Evolutionary conservation across 2,888 invertebrate genomes (phyloP).

Genomic region (Julus scanicus): DNA sequence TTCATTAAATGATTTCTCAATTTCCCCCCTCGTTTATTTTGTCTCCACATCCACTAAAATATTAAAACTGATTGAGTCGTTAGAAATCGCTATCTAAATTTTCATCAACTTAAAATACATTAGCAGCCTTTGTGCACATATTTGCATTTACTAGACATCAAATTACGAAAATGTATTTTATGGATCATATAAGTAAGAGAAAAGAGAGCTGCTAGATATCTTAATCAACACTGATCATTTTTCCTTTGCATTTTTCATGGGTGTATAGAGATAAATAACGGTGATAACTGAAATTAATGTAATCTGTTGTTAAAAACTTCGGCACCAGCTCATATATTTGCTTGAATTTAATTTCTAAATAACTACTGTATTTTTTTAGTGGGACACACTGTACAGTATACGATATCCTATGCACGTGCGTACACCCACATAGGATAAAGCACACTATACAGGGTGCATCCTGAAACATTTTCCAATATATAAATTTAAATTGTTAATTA

Average conservation of each 20-base stretch:
- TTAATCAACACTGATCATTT: not conserved
- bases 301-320: too few relatives aligned
- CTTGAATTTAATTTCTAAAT: too few relatives aligned
- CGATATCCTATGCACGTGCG: too few relatives aligned
- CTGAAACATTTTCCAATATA: too few relatives aligned
- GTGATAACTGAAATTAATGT: not conserved
- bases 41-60: not conserved
- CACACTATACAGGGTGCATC: too few relatives aligned
- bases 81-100: constrained; percentile 17
- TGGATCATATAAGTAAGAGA: not conserved
- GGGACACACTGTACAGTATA: too few relatives aligned
- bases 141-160: constrained; percentile 36
- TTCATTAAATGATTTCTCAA: constrained; percentile 43
- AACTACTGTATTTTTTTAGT: too few relatives aligned
- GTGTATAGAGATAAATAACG: not conserved
- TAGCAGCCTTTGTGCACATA: constrained; percentile 40
- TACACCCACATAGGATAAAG: too few relatives aligned
- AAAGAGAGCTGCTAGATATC: not conserved
- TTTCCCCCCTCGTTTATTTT: constrained; percentile 37
- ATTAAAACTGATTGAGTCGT: constrained; percentile 47
- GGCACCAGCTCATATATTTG: too few relatives aligned
- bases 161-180: constrained; percentile 10
- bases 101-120: constrained; percentile 36
- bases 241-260: not conserved
- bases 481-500: too few relatives aligned